Base-by-base conservation (phyloP, 2,888 invertebrate species). In the Sesamia inferens region DNA sequence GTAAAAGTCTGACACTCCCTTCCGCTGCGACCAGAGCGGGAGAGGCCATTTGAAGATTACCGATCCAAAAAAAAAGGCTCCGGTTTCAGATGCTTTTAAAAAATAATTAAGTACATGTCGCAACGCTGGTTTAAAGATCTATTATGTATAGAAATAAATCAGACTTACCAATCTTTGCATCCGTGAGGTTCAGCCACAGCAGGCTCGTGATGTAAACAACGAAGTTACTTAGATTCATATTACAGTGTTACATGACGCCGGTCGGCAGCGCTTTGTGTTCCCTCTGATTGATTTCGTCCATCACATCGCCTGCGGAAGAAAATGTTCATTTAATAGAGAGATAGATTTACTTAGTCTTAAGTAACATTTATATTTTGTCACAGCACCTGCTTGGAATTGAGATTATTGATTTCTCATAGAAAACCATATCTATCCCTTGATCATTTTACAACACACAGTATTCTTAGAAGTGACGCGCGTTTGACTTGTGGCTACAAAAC, bases 161-260 rank as follows among this genome's bases (percentile, higher is more conserved):
- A 48, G 1, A 79, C 93, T 91, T 87, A 96, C 96, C 95, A 89
- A 95, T 96, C 88, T 96, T 96, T 82, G 96, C 96, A 83, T 96
- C 94, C 47, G 95, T 96, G 65, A 95, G 90, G 83, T 95, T 92
- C 54, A 96, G 95, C 95, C 96, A 96, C 44, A 96, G 90, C 70
- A 96, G 96, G 95, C 95, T 90, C 70, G 93, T 93, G 90, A 96
- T 93, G 90, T 94, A 96, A 69, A 96, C 87, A 87, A 93, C 82
- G 89, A 95, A 91, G 81, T 92, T 95, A 87, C 92, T 90, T 69
- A 91, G 93, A 93, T 92, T 93, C 96, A 96, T 96, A 93, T 93
- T 95, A 93, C 88, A 90, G 88, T 83, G 90, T 95, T 94, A 95
- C 96, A 95, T 95, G 92, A 88, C 93, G 94, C 88, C 78, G 81